Evolutionary conservation across 2,797 vertebrate species (phyloP).

Genomic region (Myoxocephalus aenaeus): DNA sequence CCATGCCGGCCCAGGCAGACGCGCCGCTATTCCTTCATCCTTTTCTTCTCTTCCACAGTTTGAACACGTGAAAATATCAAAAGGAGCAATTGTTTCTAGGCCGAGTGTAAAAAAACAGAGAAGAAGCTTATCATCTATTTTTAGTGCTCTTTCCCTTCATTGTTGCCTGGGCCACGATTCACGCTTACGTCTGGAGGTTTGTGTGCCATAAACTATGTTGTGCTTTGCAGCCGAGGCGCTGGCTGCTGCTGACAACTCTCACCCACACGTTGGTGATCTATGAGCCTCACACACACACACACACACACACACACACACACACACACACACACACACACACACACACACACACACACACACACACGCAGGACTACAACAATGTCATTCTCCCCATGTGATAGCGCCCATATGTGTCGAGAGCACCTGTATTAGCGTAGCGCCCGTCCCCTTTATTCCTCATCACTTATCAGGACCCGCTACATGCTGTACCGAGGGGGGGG

Average conservation of each 20-base stretch:
- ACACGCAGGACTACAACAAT: slow-evolving; percentile 57
- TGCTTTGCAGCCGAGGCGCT: slow-evolving; percentile 64
- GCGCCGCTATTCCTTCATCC: slow-evolving; percentile 37
- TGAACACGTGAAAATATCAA: slow-evolving; percentile 55
- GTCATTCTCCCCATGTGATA: slow-evolving; percentile 55
- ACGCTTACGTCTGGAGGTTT: slow-evolving; percentile 60
- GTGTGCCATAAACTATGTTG: slow-evolving; percentile 75
- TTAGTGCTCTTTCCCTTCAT: slow-evolving; percentile 74
- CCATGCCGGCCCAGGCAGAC: slow-evolving; percentile 44
- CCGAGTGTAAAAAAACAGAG: slow-evolving; percentile 48
- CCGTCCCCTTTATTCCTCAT: slow-evolving; percentile 66
- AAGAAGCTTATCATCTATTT: slow-evolving; percentile 74
- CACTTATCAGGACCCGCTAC: slow-evolving; percentile 71
- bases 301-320: too few relatives aligned
- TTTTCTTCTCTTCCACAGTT: slow-evolving; percentile 24
- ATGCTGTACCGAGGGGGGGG: slow-evolving; percentile 33
- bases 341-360: too few relatives aligned
- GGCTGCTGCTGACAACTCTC: slow-evolving; percentile 74
- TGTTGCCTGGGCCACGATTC: slow-evolving; percentile 75
- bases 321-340: too few relatives aligned
- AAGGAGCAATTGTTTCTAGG: slow-evolving; percentile 75
- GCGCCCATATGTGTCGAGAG: slow-evolving; percentile 65
- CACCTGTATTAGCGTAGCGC: slow-evolving; percentile 70
- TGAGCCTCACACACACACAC: slow-evolving; percentile 65
- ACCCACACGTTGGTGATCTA: slow-evolving; percentile 80